Percentiles rank a stretch among this genome's conserved stretches.
phyloP scores from a whole-genome alignment of 2,113 vertebrate species.

The Formicarius rufipectus region DNA sequence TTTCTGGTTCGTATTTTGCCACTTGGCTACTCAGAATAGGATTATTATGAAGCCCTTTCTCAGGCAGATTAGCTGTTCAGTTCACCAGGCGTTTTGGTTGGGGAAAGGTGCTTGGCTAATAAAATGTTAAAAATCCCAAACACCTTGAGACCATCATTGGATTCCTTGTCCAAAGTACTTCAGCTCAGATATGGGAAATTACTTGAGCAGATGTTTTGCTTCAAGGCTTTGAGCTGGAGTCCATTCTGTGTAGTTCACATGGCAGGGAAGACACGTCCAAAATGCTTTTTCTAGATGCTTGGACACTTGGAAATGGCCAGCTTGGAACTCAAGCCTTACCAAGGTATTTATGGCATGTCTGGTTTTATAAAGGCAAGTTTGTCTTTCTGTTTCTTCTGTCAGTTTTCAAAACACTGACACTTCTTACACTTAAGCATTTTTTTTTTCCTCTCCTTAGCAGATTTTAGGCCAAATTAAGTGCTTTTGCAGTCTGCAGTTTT shows the following conservation, averaged over 20 bases:
- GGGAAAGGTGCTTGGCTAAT: not conserved
- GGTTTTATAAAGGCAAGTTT: not conserved
- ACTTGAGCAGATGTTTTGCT: not conserved
- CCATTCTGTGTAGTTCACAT: not conserved
- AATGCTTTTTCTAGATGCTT: not conserved
- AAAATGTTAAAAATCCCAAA: not conserved
- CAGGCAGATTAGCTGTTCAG: not conserved
- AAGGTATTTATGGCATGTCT: not conserved
- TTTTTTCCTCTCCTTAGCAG: not conserved
- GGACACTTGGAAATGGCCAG: not conserved
- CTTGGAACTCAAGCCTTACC: not conserved
- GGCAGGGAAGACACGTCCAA: not conserved
- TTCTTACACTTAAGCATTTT: not conserved
- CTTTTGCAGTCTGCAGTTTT: not conserved
- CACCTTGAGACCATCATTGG: not conserved
- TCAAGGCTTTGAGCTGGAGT: not conserved
- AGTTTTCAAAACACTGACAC: not conserved
- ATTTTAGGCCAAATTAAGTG: not conserved
- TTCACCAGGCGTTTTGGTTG: not conserved
- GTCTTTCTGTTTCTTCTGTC: not conserved
- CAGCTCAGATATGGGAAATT: not conserved
- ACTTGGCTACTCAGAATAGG: not conserved
- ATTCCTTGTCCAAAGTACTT: not conserved
- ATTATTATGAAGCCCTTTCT: not conserved
- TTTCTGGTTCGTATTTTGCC: not conserved